These are phyloP conservation scores for Myanophis thanlyinensis DNA, from an alignment of 2,113 vertebrate genomes.

Conservation along the genomic window DNA sequence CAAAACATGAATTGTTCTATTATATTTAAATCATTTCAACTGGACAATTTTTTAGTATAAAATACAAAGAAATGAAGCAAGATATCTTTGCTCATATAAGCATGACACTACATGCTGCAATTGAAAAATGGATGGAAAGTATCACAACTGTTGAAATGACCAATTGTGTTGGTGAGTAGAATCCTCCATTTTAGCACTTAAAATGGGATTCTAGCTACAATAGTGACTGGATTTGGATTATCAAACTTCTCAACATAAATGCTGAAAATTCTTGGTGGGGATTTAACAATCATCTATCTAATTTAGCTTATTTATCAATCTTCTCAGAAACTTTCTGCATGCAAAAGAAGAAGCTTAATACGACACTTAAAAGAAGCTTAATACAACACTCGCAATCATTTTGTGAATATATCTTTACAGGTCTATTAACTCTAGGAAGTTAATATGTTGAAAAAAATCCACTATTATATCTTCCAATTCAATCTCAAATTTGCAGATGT, in stretches of 20 bases:
- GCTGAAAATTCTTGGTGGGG: neutral
- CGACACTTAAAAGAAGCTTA: neutral
- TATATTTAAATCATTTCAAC: neutral
- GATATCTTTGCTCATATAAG: neutral
- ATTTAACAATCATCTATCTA: neutral
- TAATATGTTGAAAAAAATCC: neutral
- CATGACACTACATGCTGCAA: neutral
- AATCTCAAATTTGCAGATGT: neutral
- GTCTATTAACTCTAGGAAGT: neutral
- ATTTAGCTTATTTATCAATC: neutral
- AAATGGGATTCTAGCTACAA: neutral
- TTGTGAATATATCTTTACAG: neutral
- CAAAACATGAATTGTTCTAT: conserved; percentile 17
- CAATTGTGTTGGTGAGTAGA: neutral
- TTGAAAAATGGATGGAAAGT: neutral
- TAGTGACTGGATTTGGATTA: neutral
- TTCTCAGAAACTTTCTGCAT: neutral
- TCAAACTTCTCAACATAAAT: neutral
- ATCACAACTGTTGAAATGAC: neutral
- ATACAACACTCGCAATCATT: neutral
- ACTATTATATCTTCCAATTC: neutral
- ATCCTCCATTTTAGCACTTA: neutral
- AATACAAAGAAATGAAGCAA: neutral
- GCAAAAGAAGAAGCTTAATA: neutral
- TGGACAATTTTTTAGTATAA: neutral